phyloP scores from a whole-genome alignment of 2,113 vertebrate species.

The Myotis davidii region DNA sequence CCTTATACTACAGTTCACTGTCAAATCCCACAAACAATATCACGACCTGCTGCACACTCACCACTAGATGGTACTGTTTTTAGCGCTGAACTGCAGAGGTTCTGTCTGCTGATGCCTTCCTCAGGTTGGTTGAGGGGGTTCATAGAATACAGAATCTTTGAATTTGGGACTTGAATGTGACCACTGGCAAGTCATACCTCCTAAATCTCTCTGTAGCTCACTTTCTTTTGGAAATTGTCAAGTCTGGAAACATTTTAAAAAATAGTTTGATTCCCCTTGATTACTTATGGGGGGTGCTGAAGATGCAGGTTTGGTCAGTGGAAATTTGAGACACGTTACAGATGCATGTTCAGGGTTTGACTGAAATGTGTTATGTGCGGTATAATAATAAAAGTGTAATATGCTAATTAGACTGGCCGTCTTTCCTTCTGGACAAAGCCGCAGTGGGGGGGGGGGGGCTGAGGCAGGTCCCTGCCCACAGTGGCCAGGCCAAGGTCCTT shows the following conservation, averaged over 20 bases:
- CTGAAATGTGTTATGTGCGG: neutral
- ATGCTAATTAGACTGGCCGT: no score
- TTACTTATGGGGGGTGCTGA: neutral
- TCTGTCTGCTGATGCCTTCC: neutral
- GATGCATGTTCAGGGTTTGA: neutral
- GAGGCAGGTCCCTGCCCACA: no score
- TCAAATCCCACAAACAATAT: neutral
- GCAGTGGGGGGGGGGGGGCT: no score
- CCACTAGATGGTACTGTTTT: constrained; percentile 48
- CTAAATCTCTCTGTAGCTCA: neutral
- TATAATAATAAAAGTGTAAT: no score
- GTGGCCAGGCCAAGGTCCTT: no score
- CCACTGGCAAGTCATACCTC: neutral
- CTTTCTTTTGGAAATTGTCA: neutral
- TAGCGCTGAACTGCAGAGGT: neutral
- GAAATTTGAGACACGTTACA: neutral
- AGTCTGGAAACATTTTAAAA: neutral
- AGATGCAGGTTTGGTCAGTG: neutral
- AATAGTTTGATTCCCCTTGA: neutral
- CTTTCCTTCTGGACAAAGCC: no score
- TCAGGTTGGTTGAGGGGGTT: neutral
- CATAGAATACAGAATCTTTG: neutral
- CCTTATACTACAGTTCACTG: neutral
- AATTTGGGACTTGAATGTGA: neutral
- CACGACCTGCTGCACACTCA: neutral